Percentiles rank a stretch among this genome's conserved stretches.
Evolutionary conservation across 2,113 vertebrate species (phyloP).

Genomic region (Heterotis niloticus): DNA sequence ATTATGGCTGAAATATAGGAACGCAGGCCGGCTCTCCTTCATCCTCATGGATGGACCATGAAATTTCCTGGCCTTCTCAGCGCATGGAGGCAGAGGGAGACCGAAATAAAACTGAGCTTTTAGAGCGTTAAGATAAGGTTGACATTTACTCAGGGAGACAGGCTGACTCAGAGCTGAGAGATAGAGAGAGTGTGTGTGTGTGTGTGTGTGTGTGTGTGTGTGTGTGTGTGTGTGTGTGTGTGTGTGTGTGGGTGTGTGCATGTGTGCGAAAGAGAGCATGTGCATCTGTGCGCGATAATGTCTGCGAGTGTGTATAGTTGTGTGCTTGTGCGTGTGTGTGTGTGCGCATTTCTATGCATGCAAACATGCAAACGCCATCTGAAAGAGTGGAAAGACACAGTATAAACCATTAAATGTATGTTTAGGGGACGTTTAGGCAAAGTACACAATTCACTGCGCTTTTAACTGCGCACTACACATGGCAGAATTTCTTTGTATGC

Average conservation of each 20-base stretch:
- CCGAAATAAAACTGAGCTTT: conserved; percentile 29
- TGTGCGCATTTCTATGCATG: background rate
- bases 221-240: background rate
- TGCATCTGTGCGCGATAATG: background rate
- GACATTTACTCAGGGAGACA: conserved; percentile 36
- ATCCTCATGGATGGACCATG: background rate
- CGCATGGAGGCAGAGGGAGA: conserved; percentile 5
- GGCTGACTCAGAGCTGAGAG: conserved; percentile 26
- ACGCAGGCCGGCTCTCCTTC: conserved; percentile 4
- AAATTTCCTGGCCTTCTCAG: conserved; percentile 1
- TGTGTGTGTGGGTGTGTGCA: background rate
- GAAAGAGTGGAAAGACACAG: background rate
- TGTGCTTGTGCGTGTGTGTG: background rate
- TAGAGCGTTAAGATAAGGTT: conserved; percentile 37
- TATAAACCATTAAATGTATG: background rate
- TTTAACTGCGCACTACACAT: background rate
- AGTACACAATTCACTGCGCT: too few species aligned
- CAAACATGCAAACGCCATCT: background rate
- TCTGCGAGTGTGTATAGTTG: background rate
- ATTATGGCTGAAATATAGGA: conserved; percentile 1
- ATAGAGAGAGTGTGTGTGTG: background rate
- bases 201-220: background rate
- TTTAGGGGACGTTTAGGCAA: too few species aligned
- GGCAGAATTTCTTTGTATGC: background rate
- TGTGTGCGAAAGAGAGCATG: background rate